Evolutionary conservation across 1,140 invertebrate genomes (phyloP), one percentile per base, ranked within the genome.

Genomic region (Pseudachorutes palmiensis): DNA sequence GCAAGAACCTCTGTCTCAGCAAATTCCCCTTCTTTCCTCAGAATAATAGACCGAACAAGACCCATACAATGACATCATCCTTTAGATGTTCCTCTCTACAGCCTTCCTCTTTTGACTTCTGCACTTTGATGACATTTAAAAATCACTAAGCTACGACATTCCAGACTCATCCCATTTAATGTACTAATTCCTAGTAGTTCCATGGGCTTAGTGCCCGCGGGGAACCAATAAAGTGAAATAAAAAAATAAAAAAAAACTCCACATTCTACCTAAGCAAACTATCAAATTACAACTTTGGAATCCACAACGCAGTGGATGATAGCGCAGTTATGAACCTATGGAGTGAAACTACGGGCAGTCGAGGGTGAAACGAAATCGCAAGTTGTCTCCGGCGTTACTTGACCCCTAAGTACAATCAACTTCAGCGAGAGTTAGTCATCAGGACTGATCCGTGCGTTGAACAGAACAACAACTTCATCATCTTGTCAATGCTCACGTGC

Each of bases 391-490:
- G 70, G 12, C 48, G 65, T 14, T 72, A 73, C 57, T 57, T 73
- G 28, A 26, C 33, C 9, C 24, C 2, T 24, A 66, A 69, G 19
- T 73, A 55, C 32, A 5, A 28, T 33, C 32, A 31, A 16, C 59
- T 72, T 24, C 26, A 30, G 28, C 16, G 72, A 32, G 70, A 62
- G 29, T 57, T 73, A 22, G 62, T 72, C 28, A 31, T 73, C n/a
- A 73, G 72, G 70, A 67, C 66, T 59, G 72, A 73, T 59, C 9
- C 61, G 36, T 70, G 72, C 49, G 48, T 57, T 14, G 63, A 58
- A 14, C 72, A 73, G 41, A 72, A 72, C 36, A 72, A 72, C 33
- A 73, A 73, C 64, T 72, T 61, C 66, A 41, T 55, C 16, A 63
- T 62, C 2, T 16, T 72, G 12, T 28, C 51, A 26, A 26, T 57